Evolutionary conservation across 2,888 invertebrate species (phyloP), one percentile per base, ranked within the genome.

Genomic region (Latrodectus hesperus): DNA sequence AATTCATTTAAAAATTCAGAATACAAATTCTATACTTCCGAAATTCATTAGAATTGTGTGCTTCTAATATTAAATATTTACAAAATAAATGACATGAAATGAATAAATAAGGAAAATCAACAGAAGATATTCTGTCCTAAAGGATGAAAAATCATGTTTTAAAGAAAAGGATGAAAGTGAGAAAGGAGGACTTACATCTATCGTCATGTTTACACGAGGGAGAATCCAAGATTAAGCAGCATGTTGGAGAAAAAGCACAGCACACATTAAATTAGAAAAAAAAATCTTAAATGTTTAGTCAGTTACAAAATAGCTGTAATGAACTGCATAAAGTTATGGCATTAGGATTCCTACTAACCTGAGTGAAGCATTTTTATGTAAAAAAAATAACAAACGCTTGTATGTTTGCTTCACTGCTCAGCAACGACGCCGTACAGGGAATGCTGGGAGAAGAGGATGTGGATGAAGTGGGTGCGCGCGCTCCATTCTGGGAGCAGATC

Each of bases 351-450:
- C 1, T 51, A 73, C 82, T 75, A 68, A 84, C 84, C 84, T 78
- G 84, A 78, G 49, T 84, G 84, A 17, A 84, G 72, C 84, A 84
- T 84, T 55, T 82, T 84, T 14, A 73, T 1, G 67, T 17, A 26
- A 26, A 26, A n/a, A 38, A 38, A 38, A 38, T 38, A 38, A 38
- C 38, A 38, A 38, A 38, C 38, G 51, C 4, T 12, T 70, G 53
- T 52, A 53, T 22, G 77, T 75, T 67, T 64, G 81, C 65, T 87
- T 87, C 86, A 65, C 81, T 72, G 86, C 71, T 22, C 55, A 70
- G 64, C 86, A 76, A 51, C 53, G 86, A 87, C 86, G 86, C 86
- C 86, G 71, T 65, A 77, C 86, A 77, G 81, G 82, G 82, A 82
- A 82, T 82, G 82, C 82, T 49, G 82, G 82, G 82, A 75, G 38